These are phyloP conservation scores for Anolis sagrei DNA, from an alignment of 2,113 vertebrate genomes.

Conservation along the genomic window DNA sequence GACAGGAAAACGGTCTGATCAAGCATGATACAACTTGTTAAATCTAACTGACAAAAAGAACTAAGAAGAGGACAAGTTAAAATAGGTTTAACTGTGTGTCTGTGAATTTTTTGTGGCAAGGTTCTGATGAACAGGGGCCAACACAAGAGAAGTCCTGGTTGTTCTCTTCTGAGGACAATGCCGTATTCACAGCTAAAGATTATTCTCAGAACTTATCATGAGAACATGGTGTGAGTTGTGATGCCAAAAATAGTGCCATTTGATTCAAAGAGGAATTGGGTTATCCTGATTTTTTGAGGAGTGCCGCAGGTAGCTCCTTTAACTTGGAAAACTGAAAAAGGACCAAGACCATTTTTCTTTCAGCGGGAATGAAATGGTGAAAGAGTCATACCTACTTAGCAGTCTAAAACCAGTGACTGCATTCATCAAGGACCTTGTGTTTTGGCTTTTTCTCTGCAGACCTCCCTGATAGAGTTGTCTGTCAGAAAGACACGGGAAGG, in stretches of 20 bases:
- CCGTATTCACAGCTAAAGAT: background rate
- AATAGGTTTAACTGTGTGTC: background rate
- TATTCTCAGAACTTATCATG: background rate
- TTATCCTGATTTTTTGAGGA: background rate
- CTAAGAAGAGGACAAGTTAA: background rate
- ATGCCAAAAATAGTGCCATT: background rate
- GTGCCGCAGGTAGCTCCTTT: background rate
- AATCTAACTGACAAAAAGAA: background rate
- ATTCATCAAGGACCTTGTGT: background rate
- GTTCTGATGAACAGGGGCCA: background rate
- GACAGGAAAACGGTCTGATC: background rate
- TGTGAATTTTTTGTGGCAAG: background rate
- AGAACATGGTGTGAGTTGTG: background rate
- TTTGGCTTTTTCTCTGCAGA: constrained; percentile 7
- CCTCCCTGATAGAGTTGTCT: background rate
- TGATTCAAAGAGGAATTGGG: background rate
- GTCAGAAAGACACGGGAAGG: constrained; percentile 7
- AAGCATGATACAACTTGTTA: background rate
- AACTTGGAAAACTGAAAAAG: background rate
- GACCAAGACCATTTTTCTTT: background rate
- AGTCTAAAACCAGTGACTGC: background rate
- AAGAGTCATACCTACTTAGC: background rate
- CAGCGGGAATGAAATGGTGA: background rate
- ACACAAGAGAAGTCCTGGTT: background rate
- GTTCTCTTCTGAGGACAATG: too few relatives aligned